A percentile compares a stretch with the other conserved stretches of the same genome.
These are phyloP conservation scores for Indicator maculatus DNA, from an alignment of 2,113 vertebrate species.

Conservation along the genomic window DNA sequence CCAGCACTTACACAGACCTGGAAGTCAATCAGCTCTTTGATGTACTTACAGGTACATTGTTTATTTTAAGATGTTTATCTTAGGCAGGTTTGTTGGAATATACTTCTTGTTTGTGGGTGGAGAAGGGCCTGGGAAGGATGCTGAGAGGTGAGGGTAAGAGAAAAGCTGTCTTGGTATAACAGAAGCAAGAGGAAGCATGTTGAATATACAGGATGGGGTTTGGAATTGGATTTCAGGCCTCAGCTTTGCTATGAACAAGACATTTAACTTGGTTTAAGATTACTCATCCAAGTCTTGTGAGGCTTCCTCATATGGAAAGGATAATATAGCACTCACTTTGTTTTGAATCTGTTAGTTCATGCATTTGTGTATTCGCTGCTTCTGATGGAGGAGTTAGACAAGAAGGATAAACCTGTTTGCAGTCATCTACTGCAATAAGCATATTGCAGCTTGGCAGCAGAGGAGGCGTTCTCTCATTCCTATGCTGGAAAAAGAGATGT, in stretches of 20 bases:
- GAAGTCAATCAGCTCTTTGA: slow-evolving; percentile 75
- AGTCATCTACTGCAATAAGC: not conserved
- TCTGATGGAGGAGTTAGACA: not conserved
- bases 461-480: not conserved
- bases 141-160: not conserved
- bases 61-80: not conserved
- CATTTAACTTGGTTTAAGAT: not conserved
- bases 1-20: slow-evolving; percentile 64
- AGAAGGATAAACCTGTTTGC: not conserved
- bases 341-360: not conserved
- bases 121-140: not conserved
- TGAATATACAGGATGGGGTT: not conserved
- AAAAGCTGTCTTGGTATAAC: not conserved
- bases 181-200: not conserved
- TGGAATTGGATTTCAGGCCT: not conserved
- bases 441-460: not conserved
- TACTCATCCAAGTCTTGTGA: not conserved
- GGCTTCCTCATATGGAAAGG: not conserved
- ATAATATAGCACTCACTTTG: not conserved
- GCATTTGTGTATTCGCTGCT: not conserved
- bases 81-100: not conserved
- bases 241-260: not conserved
- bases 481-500: not conserved
- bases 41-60: slow-evolving; percentile 52
- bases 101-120: not conserved